Evolutionary conservation across 2,113 vertebrate genomes (phyloP).

Genomic region (Lamprologus lemairii): DNA sequence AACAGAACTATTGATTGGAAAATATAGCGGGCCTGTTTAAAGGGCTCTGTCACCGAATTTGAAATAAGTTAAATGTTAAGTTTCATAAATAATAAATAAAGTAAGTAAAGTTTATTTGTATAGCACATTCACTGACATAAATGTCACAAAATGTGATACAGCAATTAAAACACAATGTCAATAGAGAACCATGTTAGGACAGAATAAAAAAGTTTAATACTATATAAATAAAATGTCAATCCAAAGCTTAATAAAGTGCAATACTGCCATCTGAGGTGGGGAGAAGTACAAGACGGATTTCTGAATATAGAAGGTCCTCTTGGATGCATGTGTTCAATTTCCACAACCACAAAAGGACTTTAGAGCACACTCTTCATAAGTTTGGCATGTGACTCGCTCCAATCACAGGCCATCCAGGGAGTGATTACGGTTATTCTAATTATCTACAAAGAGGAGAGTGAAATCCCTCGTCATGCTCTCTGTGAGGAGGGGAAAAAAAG

Average conservation of each 20-base stretch:
- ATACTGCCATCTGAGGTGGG: constrained; percentile 22
- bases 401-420: constrained; percentile 69
- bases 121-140: background rate
- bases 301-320: background rate
- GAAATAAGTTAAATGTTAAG: background rate
- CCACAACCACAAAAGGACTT: background rate
- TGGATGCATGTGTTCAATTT: background rate
- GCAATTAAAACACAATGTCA: background rate
- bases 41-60: background rate
- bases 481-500: constrained; percentile 29
- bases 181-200: background rate
- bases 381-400: constrained; percentile 39
- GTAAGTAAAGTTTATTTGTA: background rate
- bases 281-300: background rate
- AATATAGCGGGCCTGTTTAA: background rate
- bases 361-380: constrained; percentile 26
- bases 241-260: background rate
- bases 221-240: background rate
- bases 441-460: constrained; percentile 64
- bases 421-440: constrained; percentile 76
- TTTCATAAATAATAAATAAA: background rate
- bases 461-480: constrained; percentile 69
- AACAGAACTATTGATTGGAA: background rate
- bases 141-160: background rate
- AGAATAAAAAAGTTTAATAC: background rate